Conservation (phyloP, 2,888 invertebrate genomes). For the Fragum fragum region DNA sequence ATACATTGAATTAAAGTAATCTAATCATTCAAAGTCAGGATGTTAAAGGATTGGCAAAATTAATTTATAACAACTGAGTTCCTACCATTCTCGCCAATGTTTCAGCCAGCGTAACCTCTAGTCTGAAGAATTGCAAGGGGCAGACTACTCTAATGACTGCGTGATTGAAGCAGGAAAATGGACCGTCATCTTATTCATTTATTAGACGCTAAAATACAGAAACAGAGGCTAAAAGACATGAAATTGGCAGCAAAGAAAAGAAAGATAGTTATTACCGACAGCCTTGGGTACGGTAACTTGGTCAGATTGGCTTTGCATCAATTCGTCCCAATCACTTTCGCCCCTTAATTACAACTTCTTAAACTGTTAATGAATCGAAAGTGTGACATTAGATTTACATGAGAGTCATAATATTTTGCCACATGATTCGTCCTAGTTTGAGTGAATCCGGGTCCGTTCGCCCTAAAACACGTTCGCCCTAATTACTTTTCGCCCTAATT, state of each 20-base stretch:
- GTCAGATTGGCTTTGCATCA: neutral
- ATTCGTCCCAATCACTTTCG: neutral
- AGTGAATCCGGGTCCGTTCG: too few species aligned
- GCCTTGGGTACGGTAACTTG: constrained; percentile 62
- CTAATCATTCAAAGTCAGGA: too few species aligned
- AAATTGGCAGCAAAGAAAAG: constrained; percentile 72
- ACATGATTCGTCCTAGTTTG: too few species aligned
- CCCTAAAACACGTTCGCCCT: too few species aligned
- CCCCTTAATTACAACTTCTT: neutral
- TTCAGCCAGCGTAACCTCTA: neutral
- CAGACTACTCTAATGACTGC: neutral
- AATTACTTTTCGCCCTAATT: too few species aligned
- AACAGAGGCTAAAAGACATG: constrained; percentile 75
- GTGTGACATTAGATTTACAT: too few species aligned
- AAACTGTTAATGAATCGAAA: too few species aligned
- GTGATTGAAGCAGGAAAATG: neutral
- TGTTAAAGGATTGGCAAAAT: neutral
- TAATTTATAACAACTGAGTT: neutral
- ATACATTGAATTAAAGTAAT: too few species aligned
- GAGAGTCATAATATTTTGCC: too few species aligned
- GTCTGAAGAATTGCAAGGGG: neutral
- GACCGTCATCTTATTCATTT: constrained; percentile 27
- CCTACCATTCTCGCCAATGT: too few species aligned
- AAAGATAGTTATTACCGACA: constrained; percentile 61
- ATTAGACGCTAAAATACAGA: constrained; percentile 74